Evolutionary conservation across 2,888 invertebrate genomes (phyloP).

Genomic region (Trimorus sp.): DNA sequence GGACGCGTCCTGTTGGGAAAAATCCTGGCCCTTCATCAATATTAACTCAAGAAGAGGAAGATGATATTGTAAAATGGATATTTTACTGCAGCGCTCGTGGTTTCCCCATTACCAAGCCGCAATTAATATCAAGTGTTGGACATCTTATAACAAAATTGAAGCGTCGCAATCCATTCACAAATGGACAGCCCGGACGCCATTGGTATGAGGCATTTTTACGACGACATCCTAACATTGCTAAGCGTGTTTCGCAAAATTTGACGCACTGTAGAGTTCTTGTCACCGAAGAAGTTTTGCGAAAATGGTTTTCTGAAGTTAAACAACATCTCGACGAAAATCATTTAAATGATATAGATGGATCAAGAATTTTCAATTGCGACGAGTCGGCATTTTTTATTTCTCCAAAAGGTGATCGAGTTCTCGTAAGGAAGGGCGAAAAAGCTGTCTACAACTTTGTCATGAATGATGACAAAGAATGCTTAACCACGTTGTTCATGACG

Average conservation of each 20-base stretch:
- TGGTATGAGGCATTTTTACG: slow-evolving; percentile 67
- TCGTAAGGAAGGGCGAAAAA: slow-evolving; percentile 40
- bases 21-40: slow-evolving; percentile 14
- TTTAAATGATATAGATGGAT: slow-evolving; percentile 22
- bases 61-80: slow-evolving; percentile 18
- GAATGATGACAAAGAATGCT: slow-evolving; percentile 53
- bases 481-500: slow-evolving; percentile 40
- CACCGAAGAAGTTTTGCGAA: slow-evolving; percentile 56
- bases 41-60: slow-evolving; percentile 16
- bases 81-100: slow-evolving; percentile 17
- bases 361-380: slow-evolving; percentile 30
- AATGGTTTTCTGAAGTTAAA: slow-evolving; percentile 67
- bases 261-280: slow-evolving; percentile 60
- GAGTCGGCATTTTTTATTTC: slow-evolving; percentile 28
- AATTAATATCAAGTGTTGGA: slow-evolving; percentile 1
- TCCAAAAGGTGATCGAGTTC: slow-evolving; percentile 28
- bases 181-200: slow-evolving; percentile 57
- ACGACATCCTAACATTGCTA: slow-evolving; percentile 72
- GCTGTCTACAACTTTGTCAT: slow-evolving; percentile 36
- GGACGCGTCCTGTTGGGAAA: neutral
- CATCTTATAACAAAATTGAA: neutral
- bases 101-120: slow-evolving; percentile 10
- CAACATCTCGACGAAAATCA: slow-evolving; percentile 18
- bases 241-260: slow-evolving; percentile 68
- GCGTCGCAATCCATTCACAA: slow-evolving; percentile 40